Percentiles rank a stretch among this genome's conserved stretches.
Conservation (phyloP, 2,113 vertebrate species). For the Thunnus thynnus region DNA sequence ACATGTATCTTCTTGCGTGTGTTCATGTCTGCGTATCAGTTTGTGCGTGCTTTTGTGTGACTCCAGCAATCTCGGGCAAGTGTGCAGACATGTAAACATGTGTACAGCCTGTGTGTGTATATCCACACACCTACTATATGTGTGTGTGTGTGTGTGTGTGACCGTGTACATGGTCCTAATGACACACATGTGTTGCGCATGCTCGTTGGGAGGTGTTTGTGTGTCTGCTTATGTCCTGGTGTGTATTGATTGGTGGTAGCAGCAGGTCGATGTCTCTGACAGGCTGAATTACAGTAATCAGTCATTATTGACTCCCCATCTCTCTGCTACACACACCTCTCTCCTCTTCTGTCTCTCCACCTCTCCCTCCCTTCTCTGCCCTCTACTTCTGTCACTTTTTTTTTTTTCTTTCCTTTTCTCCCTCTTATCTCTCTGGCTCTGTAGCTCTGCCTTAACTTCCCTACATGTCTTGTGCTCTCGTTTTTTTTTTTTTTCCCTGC, state of each 20-base stretch:
- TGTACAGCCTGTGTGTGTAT: conserved; percentile 3
- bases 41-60: conserved; percentile 25
- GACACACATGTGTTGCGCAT: conserved; percentile 47
- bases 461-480: conserved; percentile 4
- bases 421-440: conserved; percentile 1
- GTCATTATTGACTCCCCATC: conserved; percentile 97
- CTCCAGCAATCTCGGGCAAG: conserved; percentile 43
- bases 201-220: conserved; percentile 67
- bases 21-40: neutral
- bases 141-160: conserved; percentile 4
- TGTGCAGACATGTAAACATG: conserved; percentile 73
- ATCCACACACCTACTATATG: neutral
- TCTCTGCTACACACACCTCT: conserved; percentile 81
- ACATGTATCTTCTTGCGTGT: conserved; percentile 10
- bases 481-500: conserved; percentile 1
- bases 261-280: conserved; percentile 97
- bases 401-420: conserved; percentile 24
- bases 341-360: conserved; percentile 44
- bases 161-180: neutral
- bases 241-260: conserved; percentile 96
- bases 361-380: conserved; percentile 17
- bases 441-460: conserved; percentile 17
- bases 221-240: conserved; percentile 88
- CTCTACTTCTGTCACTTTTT: conserved; percentile 34
- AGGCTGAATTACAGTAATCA: conserved; percentile 99